Base-by-base conservation (phyloP, 2,113 vertebrate species). In the Symphodus melops region DNA sequence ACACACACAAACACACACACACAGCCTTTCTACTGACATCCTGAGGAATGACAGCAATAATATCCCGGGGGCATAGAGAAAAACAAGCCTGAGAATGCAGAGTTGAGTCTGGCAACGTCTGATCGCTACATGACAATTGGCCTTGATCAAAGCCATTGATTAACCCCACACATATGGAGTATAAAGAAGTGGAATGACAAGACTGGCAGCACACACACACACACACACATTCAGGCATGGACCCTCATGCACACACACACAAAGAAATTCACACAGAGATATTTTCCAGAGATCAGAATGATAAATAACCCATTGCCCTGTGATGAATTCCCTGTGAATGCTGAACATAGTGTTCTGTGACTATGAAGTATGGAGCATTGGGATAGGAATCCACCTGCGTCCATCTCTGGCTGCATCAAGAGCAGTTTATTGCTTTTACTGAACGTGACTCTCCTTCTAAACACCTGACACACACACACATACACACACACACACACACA, bases 361-460 rank as follows among this genome's bases (percentile, higher is more conserved):
- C 64, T 63, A 81, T 89, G 86, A 91, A 90, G 87, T 90, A 89
- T 84, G 74, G 85, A 62, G 67, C 62, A 13, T 17, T 63, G 72
- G 69, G 76, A 84, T 36, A 52, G 13, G 46, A 85, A 73, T 82
- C 81, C 73, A 79, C 63, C 76, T 44, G 73, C 10, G 56, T 76
- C 79, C 69, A 77, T 89, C 76, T 86, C 69, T 61, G 56, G 16
- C 44, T 58, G 59, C 66, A 84, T 86, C 61, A 79, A 51, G 61
- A 83, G 74, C 83, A 82, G 65, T 90, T 89, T 89, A 88, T 79
- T 79, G 79, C 86, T 85, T 85, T 82, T 83, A 62, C 63, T 39
- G 79, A 76, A 70, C 71, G 70, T 86, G 87, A 84, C 80, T 84
- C 61, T 81, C 76, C 70, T 82, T 79, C 83, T 76, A 68, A 83